Percentiles rank a stretch among this genome's conserved stretches.
phyloP scores from a whole-genome alignment of 37 sponge, comb jelly and placozoan genomes.

The Diacarnus erythraeanus region DNA sequence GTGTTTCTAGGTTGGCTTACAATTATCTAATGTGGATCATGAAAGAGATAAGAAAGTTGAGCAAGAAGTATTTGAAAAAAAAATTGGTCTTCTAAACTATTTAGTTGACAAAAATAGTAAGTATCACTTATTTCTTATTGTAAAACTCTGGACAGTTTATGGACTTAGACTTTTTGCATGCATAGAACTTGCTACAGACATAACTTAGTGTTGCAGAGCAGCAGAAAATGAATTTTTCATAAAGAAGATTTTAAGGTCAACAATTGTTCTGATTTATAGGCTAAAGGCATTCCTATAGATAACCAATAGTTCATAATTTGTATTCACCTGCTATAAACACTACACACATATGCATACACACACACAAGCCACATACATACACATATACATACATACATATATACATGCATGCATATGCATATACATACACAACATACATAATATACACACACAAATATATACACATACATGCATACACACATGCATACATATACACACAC shows the following conservation, averaged over 20 bases:
- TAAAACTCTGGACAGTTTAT: background rate
- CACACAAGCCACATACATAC: no score
- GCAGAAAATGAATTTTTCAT: background rate
- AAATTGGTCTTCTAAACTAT: constrained; percentile 83
- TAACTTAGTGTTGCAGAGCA: background rate
- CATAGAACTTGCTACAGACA: no score
- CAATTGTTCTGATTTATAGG: background rate
- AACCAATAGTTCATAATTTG: no score
- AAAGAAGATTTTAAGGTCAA: background rate
- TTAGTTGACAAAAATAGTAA: constrained; percentile 81
- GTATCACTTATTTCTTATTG: background rate
- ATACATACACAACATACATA: no score
- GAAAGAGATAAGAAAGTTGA: constrained; percentile 81
- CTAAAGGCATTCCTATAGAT: no score
- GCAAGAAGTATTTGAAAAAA: constrained; percentile 78
- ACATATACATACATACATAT: no score
- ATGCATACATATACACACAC: no score
- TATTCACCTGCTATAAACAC: no score
- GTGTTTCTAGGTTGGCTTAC: constrained; percentile 61
- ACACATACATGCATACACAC: no score
- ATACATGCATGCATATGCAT: no score
- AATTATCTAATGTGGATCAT: constrained; percentile 57
- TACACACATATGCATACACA: no score
- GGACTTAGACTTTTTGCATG: background rate
- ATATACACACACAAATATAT: no score